phyloP scores from a whole-genome alignment of 1,140 invertebrate species.

The Heterodera schachtii region DNA sequence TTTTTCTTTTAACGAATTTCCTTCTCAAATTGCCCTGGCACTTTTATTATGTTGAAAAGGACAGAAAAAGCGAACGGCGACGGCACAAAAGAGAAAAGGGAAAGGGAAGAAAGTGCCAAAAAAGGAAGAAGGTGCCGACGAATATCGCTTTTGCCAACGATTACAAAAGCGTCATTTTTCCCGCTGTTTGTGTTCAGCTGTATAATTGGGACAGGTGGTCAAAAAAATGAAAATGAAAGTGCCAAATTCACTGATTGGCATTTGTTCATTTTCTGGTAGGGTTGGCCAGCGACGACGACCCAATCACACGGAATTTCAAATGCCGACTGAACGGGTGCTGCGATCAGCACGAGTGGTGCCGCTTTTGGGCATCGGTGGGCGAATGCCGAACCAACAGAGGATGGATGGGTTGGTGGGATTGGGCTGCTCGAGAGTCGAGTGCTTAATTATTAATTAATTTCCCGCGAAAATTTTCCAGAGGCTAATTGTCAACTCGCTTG shows the following conservation, averaged over 20 bases:
- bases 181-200: background rate
- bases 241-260: background rate
- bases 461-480: background rate
- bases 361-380: conserved; percentile 64
- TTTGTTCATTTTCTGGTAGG: background rate
- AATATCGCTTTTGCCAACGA: no score
- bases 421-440: no score
- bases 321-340: conserved; percentile 64
- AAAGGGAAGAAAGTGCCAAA: background rate
- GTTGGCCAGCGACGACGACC: conserved; percentile 49
- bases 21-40: background rate
- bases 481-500: conserved; percentile 61
- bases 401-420: conserved; percentile 53
- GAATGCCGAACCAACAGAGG: conserved; percentile 59
- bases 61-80: background rate
- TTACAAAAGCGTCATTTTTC: background rate
- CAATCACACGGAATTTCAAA: conserved; percentile 60
- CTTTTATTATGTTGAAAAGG: background rate
- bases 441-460: background rate
- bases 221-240: background rate
- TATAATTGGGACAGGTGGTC: background rate
- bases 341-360: conserved; percentile 65
- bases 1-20: background rate
- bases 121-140: background rate
- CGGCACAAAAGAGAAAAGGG: background rate